These are phyloP conservation scores for Numenius phaeopus DNA, from an alignment of 2,797 vertebrate genomes.

Conservation along the genomic window DNA sequence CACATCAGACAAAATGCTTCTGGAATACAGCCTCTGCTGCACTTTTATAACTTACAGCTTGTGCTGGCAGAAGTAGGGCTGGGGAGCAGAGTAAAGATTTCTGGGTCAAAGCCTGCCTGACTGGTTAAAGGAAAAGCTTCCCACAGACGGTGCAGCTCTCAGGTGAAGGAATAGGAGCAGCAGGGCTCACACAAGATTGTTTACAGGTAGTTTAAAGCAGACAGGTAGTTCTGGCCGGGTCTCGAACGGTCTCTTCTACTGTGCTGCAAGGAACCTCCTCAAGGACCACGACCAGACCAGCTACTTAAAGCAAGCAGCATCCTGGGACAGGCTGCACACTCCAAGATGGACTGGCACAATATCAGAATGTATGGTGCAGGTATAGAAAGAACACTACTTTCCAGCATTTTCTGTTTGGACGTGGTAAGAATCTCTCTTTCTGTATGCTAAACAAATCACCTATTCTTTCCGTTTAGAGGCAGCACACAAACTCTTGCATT, in stretches of 20 bases:
- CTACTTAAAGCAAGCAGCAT: neutral
- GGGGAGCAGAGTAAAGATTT: neutral
- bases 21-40: neutral
- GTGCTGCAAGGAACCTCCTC: fast-evolving
- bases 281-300: neutral
- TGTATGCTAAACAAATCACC: neutral
- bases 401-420: neutral
- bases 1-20: neutral
- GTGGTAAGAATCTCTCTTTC: neutral
- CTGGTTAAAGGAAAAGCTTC: neutral
- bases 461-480: neutral
- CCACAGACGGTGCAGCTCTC: neutral
- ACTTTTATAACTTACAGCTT: neutral
- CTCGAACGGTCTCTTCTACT: neutral
- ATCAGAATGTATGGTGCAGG: neutral
- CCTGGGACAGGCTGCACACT: neutral
- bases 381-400: neutral
- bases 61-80: neutral
- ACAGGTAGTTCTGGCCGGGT: neutral
- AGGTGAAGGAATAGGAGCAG: neutral
- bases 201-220: neutral
- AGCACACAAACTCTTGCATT: neutral
- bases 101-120: neutral
- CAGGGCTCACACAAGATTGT: neutral
- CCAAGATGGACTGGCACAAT: neutral